Evolutionary conservation across 1,140 invertebrate genomes (phyloP).

Genomic region (Pachypsylla venusta): DNA sequence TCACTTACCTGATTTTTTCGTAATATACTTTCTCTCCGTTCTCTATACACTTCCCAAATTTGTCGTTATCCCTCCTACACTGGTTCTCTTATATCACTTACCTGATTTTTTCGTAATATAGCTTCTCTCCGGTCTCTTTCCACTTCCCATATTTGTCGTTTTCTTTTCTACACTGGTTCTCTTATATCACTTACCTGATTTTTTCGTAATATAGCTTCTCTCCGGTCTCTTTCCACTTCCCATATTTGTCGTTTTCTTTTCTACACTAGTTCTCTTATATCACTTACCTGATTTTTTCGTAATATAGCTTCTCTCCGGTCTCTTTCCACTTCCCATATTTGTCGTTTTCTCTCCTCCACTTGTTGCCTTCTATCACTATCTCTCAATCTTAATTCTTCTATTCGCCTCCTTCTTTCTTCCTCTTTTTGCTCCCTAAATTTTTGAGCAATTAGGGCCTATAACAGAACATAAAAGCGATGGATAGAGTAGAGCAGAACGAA

Average conservation of each 20-base stretch:
- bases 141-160: not conserved
- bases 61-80: slow-evolving; percentile 74
- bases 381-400: slow-evolving; percentile 59
- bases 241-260: no score
- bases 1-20: slow-evolving; percentile 48
- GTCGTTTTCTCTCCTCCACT: slow-evolving; percentile 72
- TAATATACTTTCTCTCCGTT: slow-evolving; percentile 65
- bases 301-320: slow-evolving; percentile 70
- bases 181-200: slow-evolving; percentile 7
- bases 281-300: slow-evolving; percentile 48
- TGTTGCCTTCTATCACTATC: slow-evolving; percentile 58
- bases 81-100: slow-evolving; percentile 52
- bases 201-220: no score
- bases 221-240: no score
- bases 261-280: not conserved
- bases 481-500: no score
- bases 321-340: slow-evolving; percentile 71
- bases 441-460: slow-evolving; percentile 58
- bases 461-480: no score
- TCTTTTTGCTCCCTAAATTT: slow-evolving; percentile 75
- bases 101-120: no score
- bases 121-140: no score
- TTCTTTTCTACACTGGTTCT: not conserved
- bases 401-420: slow-evolving; percentile 57
- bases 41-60: slow-evolving; percentile 72